A percentile compares a stretch with the other conserved stretches of the same genome.
Conservation (phyloP, 64 coral and sea anemone species). For the Montipora cactus region DNA sequence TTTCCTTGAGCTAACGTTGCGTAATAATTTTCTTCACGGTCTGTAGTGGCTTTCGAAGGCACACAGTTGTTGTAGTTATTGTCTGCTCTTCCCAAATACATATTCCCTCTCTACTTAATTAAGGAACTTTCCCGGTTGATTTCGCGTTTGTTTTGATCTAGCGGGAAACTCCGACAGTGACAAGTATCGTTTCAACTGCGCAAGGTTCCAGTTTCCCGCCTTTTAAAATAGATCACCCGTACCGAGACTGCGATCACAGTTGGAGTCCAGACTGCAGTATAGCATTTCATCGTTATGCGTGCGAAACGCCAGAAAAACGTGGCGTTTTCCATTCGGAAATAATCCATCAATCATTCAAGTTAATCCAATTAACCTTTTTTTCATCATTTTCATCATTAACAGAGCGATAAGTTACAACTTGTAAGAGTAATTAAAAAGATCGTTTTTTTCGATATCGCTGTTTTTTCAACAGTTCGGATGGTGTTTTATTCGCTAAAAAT, state of each 20-base stretch:
- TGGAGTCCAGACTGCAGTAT: not conserved
- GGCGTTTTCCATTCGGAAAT: too few relatives aligned
- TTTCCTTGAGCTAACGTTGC: not conserved
- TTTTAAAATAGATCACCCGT: not conserved
- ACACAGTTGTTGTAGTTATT: slow-evolving; percentile 15
- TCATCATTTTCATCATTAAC: too few relatives aligned
- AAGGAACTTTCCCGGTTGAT: too few relatives aligned
- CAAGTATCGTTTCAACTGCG: not conserved
- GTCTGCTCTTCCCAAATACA: slow-evolving; percentile 1
- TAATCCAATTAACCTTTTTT: too few relatives aligned
- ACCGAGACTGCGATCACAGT: not conserved
- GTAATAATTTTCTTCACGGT: not conserved
- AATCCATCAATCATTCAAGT: too few relatives aligned
- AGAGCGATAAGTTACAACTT: too few relatives aligned
- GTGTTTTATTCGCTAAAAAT: too few relatives aligned
- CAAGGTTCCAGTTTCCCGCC: not conserved
- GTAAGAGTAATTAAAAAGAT: too few relatives aligned
- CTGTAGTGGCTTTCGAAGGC: not conserved
- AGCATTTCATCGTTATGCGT: not conserved
- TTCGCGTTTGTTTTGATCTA: not conserved
- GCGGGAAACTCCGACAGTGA: not conserved
- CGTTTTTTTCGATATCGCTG: too few relatives aligned
- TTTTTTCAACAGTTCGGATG: too few relatives aligned
- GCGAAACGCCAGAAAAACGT: not conserved
- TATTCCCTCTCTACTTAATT: not conserved